phyloP scores from a whole-genome alignment of 2,113 vertebrate species.

The Arizona elegans region DNA sequence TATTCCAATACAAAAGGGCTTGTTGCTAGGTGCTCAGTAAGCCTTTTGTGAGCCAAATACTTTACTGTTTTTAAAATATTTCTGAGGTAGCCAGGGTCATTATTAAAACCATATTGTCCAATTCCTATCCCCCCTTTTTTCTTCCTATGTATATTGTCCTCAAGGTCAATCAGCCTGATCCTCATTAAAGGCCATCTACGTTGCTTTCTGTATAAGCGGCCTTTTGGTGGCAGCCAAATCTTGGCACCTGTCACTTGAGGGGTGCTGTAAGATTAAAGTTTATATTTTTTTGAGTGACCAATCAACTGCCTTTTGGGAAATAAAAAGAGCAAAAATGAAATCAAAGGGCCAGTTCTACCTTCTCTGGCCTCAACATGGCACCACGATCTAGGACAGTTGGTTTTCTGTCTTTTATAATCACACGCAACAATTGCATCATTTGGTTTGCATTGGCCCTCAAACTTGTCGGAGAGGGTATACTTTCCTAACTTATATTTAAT shows the following conservation, averaged over 20 bases:
- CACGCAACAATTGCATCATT: background rate
- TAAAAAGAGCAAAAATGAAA: background rate
- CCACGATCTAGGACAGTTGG: background rate
- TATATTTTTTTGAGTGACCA: background rate
- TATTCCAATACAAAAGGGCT: slow-evolving; percentile 12
- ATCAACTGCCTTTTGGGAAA: background rate
- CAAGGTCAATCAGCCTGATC: background rate
- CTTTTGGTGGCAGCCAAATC: background rate
- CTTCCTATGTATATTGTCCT: background rate
- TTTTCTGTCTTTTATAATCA: background rate
- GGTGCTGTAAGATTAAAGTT: background rate
- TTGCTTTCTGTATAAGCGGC: background rate
- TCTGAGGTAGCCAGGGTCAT: background rate
- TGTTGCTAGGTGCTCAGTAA: slow-evolving; percentile 16
- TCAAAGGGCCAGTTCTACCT: background rate
- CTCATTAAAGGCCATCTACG: background rate
- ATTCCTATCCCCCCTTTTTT: background rate
- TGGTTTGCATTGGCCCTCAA: background rate
- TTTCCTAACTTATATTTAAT: background rate
- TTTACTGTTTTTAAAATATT: background rate
- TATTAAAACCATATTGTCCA: slow-evolving; percentile 15
- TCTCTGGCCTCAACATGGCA: background rate
- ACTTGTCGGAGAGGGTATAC: background rate
- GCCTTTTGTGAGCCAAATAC: background rate
- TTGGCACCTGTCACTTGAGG: background rate